A percentile compares a stretch with the other conserved stretches of the same genome.
Conservation (phyloP, 2,113 vertebrate species). For the Megalops atlanticus region DNA sequence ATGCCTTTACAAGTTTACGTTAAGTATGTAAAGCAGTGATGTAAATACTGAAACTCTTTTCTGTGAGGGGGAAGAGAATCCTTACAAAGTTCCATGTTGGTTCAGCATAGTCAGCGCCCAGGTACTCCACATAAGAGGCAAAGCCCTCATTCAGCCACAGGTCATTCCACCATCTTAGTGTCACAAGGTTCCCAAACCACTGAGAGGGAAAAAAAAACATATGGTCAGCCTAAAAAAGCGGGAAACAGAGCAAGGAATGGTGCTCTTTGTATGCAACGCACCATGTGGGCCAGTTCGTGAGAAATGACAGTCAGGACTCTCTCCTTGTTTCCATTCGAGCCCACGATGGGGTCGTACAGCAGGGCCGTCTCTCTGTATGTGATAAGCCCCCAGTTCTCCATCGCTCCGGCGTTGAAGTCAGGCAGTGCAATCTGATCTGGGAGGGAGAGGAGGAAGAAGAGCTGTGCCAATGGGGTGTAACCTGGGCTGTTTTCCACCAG, state of each 20-base stretch:
- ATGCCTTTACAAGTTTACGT: neutral
- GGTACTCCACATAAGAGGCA: constrained; percentile 84
- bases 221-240: no score
- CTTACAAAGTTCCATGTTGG: constrained; percentile 77
- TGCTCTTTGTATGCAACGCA: constrained; percentile 47
- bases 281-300: constrained; percentile 94
- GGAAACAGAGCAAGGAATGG: neutral
- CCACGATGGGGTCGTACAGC: constrained; percentile 66
- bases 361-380: constrained; percentile 89
- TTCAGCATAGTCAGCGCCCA: constrained; percentile 71
- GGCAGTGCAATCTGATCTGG: constrained; percentile 90
- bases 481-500: no score
- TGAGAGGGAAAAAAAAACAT: constrained; percentile 53
- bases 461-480: neutral
- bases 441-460: neutral
- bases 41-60: neutral
- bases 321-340: constrained; percentile 87
- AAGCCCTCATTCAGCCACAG: constrained; percentile 94
- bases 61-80: neutral
- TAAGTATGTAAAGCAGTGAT: neutral
- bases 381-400: constrained; percentile 98
- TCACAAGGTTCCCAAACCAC: constrained; percentile 96
- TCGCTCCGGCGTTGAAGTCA: constrained; percentile 88
- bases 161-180: constrained; percentile 87
- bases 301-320: constrained; percentile 78